phyloP scores from a whole-genome alignment of 2,888 invertebrate species.

The Vandiemenella viatica region DNA sequence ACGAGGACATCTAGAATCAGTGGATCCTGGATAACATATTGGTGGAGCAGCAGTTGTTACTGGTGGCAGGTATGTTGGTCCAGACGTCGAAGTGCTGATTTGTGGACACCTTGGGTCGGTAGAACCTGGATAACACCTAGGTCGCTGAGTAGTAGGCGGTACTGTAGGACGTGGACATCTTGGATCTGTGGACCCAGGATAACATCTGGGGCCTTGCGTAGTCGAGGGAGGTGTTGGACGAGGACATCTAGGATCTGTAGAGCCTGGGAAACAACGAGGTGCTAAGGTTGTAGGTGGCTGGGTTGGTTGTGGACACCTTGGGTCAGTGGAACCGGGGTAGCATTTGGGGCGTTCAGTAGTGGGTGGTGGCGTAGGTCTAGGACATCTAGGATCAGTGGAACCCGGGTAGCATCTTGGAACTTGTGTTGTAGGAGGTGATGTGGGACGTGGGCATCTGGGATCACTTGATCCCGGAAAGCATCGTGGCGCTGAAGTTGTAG shows the following conservation, averaged over 20 bases:
- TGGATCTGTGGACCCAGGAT: slow-evolving; percentile 17
- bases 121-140: slow-evolving; percentile 18
- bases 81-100: not conserved
- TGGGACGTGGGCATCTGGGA: slow-evolving; percentile 17
- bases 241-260: slow-evolving; percentile 24
- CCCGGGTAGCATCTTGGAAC: too few relatives aligned
- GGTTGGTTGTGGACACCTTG: slow-evolving; percentile 18
- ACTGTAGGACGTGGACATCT: too few relatives aligned
- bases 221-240: slow-evolving; percentile 22
- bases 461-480: slow-evolving; percentile 25
- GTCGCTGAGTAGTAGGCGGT: slow-evolving; percentile 11
- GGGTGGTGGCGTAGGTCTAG: too few relatives aligned
- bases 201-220: slow-evolving; percentile 21
- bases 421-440: too few relatives aligned
- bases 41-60: slow-evolving; percentile 12
- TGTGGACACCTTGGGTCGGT: slow-evolving; percentile 23
- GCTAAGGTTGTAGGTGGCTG: slow-evolving; percentile 17
- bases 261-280: slow-evolving; percentile 26
- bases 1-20: slow-evolving; percentile 20
- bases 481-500: slow-evolving; percentile 11
- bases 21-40: slow-evolving; percentile 23
- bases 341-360: too few relatives aligned
- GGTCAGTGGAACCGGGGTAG: slow-evolving; percentile 14
- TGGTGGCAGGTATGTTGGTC: not conserved
- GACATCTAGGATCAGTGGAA: slow-evolving; percentile 17